Evolutionary conservation across 2,797 vertebrate species (phyloP), one percentile per base, ranked within the genome.

Genomic region (Sciurus carolinensis): DNA sequence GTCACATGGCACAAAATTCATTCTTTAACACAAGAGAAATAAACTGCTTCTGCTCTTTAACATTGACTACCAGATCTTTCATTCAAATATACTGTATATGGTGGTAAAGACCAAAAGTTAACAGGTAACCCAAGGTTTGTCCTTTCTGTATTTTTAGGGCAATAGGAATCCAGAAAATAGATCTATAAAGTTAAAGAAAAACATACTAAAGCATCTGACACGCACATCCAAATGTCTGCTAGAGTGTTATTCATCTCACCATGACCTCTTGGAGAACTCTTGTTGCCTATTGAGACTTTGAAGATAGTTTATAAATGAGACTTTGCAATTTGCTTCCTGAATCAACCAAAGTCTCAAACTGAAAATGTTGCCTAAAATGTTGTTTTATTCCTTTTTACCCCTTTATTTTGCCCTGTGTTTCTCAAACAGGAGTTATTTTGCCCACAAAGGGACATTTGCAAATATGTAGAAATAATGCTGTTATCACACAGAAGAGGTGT

Each of bases 21-120:
- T 92, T 81, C 39, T 81, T 95, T 59, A 84, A 64, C 59, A 81
- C 83, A 84, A 64, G n/a, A 28, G 86, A 96, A 95, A 90, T 69
- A 54, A 93, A 81, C 62, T 50, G 22, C 28, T 47, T 72, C 26
- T 71, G 20, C 8, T 92, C 59, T 39, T 24, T 95, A 30, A 90
- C 36, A 71, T 30, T 1, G 14, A 88, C 89, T 82, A 39, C 18
- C 30, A 91, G 75, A 79, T 59, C 75, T 64, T 76, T 52, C 57
- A 79, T 81, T 47, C 28, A 94, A 91, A 62, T 64, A 15, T 93
- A 77, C 50, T 15, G 9, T 17, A 54, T 30, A 59, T n/a, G 22
- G 67, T 85, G 54, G 30, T 72, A 64, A 73, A 81, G 62, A 50
- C 10, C 44, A 30, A 20, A 80, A 71, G 17, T 44, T 80, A 83